Conservation (phyloP, 2,888 invertebrate species). For the Cremastinae sp. region DNA sequence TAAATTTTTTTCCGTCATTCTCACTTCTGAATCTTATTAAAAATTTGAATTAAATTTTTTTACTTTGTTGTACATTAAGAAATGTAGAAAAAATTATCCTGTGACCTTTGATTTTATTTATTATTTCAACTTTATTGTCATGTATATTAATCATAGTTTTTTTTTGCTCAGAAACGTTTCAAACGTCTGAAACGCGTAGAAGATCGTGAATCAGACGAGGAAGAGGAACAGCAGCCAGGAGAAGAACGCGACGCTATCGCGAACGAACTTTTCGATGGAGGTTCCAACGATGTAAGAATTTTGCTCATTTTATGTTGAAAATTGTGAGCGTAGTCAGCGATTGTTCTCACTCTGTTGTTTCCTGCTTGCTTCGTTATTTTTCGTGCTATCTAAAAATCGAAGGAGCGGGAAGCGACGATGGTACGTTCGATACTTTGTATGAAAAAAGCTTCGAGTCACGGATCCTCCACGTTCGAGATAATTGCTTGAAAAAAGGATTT, state of each 20-base stretch:
- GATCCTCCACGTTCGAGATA: too few relatives aligned
- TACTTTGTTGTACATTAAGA: too few relatives aligned
- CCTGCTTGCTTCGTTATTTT: conserved; percentile 50
- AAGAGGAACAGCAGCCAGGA: conserved; percentile 87
- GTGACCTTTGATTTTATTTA: neutral
- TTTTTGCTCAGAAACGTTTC: conserved; percentile 94
- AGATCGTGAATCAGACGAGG: conserved; percentile 96
- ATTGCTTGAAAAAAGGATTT: too few relatives aligned
- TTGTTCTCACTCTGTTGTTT: too few relatives aligned
- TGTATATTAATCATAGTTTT: too few relatives aligned
- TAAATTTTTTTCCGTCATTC: neutral
- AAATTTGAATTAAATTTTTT: neutral
- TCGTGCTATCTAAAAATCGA: conserved; percentile 62
- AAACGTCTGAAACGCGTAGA: conserved; percentile 91
- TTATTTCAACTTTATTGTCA: too few relatives aligned
- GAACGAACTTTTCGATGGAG: conserved; percentile 92
- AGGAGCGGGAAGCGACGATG: conserved; percentile 69
- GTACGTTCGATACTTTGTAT: conserved; percentile 60
- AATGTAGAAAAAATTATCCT: too few relatives aligned
- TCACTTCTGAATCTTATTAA: too few relatives aligned
- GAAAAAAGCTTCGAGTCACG: neutral
- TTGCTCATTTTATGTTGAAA: too few relatives aligned
- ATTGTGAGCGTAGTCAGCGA: too few relatives aligned
- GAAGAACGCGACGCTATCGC: conserved; percentile 94
- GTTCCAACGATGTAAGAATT: conserved; percentile 92